Base-by-base conservation (phyloP, 2,113 vertebrate species). In the Hemibagrus wyckioides region DNA sequence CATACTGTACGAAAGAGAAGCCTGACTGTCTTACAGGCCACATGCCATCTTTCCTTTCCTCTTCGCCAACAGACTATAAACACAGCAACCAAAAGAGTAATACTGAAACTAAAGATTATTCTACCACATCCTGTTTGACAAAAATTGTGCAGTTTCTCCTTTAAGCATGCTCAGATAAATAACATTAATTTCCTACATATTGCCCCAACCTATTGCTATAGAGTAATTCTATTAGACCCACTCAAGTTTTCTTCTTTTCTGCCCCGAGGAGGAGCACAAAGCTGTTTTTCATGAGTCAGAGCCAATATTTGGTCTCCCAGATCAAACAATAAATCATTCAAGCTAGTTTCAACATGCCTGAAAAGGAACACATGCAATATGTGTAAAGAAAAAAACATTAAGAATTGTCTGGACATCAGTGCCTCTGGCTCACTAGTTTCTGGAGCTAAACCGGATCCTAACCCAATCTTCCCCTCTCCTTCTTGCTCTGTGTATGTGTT, bases 211-310 rank as follows among this genome's bases (percentile, higher is more conserved):
- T 92, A 92, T 86, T 90, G 91, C 91, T 93, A 90, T 92, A 92
- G 85, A 86, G 80, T 94, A 94, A 95, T 94, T 93, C 88, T 92
- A 95, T 95, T 94, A 94, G 56, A 89, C 83, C 91, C 92, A 93
- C 92, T 94, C 93, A 94, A 94, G 90, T 94, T 93, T 93, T 91
- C 87, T 89, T 86, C 90, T 86, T 89, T 81, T 87, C 91, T 56
- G 89, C 92, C 93, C 88, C 17, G 2, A 89, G 90, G 89, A 80
- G 75, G 48, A 90, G 82, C 83, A 88, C 85, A 10, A 91, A 90
- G 84, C 88, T 80, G 88, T 90, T 92, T 91, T 92, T 91, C 36
- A 87, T 90, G 90, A 93, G 88, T 92, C 91, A 91, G 88, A 93
- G 90, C 92, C 91, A 71, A 90, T 92, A 89, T 93, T 91, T 86